Conservation (phyloP, 2,797 vertebrate genomes). For the Columba guinea region DNA sequence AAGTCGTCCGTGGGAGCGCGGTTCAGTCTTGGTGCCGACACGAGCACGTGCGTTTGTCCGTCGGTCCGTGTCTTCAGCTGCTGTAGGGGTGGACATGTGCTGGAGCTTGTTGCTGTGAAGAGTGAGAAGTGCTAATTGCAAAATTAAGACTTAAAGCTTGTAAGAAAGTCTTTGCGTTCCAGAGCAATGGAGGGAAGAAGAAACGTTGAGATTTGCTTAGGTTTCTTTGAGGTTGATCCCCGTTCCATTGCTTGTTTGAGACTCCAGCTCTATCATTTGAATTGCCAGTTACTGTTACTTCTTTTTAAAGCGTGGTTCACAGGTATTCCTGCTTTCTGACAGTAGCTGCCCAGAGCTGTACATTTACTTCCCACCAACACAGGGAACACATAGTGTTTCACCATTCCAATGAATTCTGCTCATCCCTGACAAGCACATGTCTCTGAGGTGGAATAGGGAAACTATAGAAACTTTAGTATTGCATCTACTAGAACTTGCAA, state of each 20-base stretch:
- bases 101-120: neutral
- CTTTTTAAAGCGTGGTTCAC: neutral
- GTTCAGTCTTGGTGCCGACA: fast-evolving
- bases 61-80: neutral
- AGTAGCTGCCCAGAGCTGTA: neutral
- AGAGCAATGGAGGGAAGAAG: neutral
- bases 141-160: neutral
- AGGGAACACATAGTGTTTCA: fast-evolving
- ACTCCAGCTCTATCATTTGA: neutral
- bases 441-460: neutral
- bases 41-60: fast-evolving
- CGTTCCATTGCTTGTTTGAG: neutral
- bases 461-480: neutral
- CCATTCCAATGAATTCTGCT: neutral
- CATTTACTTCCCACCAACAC: neutral
- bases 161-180: neutral
- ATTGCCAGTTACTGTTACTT: neutral
- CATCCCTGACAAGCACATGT: neutral
- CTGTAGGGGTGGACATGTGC: neutral
- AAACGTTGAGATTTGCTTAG: neutral
- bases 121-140: fast-evolving
- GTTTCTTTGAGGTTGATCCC: neutral
- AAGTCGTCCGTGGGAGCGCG: neutral
- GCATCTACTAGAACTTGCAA: neutral
- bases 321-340: neutral